Percentiles rank a stretch among this genome's conserved stretches.
Conservation (phyloP, 1,140 invertebrate genomes). For the Ptiloglossa arizonensis region DNA sequence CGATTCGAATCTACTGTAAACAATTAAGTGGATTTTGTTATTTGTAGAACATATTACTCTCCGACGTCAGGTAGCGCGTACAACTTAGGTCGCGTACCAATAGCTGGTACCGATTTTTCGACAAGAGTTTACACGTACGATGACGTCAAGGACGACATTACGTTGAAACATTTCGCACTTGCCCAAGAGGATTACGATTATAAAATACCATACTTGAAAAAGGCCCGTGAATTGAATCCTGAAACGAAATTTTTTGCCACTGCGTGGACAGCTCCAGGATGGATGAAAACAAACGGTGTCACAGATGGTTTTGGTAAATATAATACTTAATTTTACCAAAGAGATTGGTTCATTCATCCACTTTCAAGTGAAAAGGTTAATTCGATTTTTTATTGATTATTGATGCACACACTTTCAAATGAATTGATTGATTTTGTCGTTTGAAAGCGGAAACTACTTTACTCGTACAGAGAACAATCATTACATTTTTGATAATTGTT, state of each 20-base stretch:
- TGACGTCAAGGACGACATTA: conserved; percentile 78
- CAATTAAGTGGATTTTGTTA: neutral
- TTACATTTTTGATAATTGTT: too few relatives aligned
- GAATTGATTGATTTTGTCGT: too few relatives aligned
- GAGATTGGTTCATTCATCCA: too few relatives aligned
- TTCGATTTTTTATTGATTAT: too few relatives aligned
- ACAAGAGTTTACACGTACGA: conserved; percentile 87
- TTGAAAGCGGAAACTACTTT: too few relatives aligned
- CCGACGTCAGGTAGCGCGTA: conserved; percentile 83
- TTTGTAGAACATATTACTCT: conserved; percentile 77
- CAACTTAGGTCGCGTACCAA: conserved; percentile 85
- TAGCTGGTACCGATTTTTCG: conserved; percentile 89
- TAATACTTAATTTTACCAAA: too few relatives aligned
- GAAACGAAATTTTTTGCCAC: conserved; percentile 84
- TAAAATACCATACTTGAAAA: conserved; percentile 78
- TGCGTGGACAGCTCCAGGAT: conserved; percentile 93
- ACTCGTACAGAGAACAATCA: too few relatives aligned
- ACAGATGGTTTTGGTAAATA: too few relatives aligned
- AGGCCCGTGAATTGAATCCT: conserved; percentile 66
- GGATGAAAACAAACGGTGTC: conserved; percentile 96
- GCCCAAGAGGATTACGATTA: conserved; percentile 76
- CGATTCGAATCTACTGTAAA: too few relatives aligned
- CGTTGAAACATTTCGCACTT: conserved; percentile 74
- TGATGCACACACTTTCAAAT: too few relatives aligned
- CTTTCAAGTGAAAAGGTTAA: too few relatives aligned